Conservation (phyloP, 2,797 vertebrate species). For the Paratrypauchen microcephalus region DNA sequence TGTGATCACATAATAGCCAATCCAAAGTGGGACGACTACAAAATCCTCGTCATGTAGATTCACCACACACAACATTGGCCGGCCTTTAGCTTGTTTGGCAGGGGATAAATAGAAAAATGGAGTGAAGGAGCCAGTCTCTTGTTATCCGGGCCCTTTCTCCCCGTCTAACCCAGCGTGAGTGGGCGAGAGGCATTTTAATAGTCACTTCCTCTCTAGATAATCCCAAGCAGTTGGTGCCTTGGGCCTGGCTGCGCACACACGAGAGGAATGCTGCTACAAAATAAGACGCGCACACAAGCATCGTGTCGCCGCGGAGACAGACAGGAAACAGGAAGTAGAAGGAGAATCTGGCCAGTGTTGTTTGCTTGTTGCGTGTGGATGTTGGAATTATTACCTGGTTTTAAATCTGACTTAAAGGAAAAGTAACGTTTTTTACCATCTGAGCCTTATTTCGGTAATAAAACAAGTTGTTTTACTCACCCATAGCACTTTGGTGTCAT, state of each 20-base stretch:
- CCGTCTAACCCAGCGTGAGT: conserved; percentile 55
- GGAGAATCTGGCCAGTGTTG: conserved; percentile 24
- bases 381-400: background rate
- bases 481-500: too few relatives aligned
- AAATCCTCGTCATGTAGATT: conserved; percentile 47
- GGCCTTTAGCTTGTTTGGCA: conserved; percentile 49
- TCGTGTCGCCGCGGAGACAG: conserved; percentile 49
- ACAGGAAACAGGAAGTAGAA: conserved; percentile 64
- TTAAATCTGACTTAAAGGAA: background rate
- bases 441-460: too few relatives aligned
- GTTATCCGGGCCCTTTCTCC: conserved; percentile 53
- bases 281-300: conserved; percentile 57
- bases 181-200: conserved; percentile 76
- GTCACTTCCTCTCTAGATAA: conserved; percentile 75
- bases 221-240: conserved; percentile 71
- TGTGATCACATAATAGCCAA: conserved; percentile 50
- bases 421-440: too few relatives aligned
- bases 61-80: conserved; percentile 47
- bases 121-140: conserved; percentile 53
- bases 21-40: conserved; percentile 45
- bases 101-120: conserved; percentile 37
- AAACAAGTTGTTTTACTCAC: too few relatives aligned
- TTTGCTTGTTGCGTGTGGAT: background rate
- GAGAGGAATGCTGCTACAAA: conserved; percentile 56
- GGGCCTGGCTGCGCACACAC: conserved; percentile 43